Conservation (phyloP, 2,797 vertebrate genomes). For the Moxostoma hubbsi region DNA sequence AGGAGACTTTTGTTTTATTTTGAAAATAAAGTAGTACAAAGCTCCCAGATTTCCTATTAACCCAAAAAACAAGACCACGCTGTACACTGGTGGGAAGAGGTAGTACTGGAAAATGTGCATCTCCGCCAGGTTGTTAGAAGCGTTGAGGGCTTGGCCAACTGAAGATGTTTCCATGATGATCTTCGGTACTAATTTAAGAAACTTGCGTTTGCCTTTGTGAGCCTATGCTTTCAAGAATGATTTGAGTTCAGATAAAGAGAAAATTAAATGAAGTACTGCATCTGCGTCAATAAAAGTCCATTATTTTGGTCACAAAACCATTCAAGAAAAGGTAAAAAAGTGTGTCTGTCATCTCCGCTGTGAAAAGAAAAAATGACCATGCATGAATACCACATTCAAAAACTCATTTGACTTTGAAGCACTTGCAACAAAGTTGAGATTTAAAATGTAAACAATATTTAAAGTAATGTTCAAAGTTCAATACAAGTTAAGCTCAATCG, state of each 20-base stretch:
- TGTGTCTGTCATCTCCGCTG: not conserved
- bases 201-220: too few species aligned
- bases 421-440: too few species aligned
- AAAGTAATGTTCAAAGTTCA: too few species aligned
- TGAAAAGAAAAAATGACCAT: not conserved
- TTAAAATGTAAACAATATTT: too few species aligned
- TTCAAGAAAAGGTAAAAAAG: not conserved
- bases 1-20: slow-evolving; percentile 59
- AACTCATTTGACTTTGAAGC: too few species aligned
- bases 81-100: slow-evolving; percentile 76
- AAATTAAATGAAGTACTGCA: not conserved
- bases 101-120: slow-evolving; percentile 75
- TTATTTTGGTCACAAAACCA: not conserved
- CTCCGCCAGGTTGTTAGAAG: slow-evolving; percentile 37
- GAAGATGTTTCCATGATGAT: too few species aligned
- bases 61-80: slow-evolving; percentile 75
- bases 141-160: not conserved
- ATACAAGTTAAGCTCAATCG: too few species aligned
- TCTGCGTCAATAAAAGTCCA: not conserved
- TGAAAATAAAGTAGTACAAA: slow-evolving; percentile 73
- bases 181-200: too few species aligned
- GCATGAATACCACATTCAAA: not conserved
- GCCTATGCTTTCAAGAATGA: too few species aligned
- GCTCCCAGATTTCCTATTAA: slow-evolving; percentile 75
- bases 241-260: not conserved